These are phyloP conservation scores for Berghia stephanieae DNA, from an alignment of 1,140 invertebrate species.

Conservation along the genomic window DNA sequence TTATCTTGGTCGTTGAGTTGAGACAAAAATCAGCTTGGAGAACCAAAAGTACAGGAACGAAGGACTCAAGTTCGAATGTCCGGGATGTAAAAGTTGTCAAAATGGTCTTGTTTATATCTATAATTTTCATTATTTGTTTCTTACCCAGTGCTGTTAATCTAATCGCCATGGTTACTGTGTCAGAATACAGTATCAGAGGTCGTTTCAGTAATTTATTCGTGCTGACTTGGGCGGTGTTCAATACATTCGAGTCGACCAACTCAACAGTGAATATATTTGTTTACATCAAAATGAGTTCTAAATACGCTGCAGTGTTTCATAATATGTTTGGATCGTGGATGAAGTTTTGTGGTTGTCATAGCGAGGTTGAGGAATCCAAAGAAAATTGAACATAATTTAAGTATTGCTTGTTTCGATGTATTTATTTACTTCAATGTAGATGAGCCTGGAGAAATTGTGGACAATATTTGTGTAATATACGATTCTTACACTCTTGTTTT, in stretches of 20 bases:
- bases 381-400: neutral
- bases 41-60: neutral
- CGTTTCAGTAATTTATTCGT: no score
- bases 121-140: slow-evolving; percentile 20
- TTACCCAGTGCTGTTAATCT: slow-evolving; percentile 21
- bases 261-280: slow-evolving; percentile 5
- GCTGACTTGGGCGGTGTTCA: slow-evolving; percentile 5
- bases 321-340: neutral
- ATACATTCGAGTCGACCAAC: slow-evolving; percentile 1
- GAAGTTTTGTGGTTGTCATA: neutral
- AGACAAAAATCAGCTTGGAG: slow-evolving; percentile 17
- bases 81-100: slow-evolving; percentile 16
- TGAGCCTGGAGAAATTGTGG: neutral
- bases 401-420: neutral
- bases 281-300: slow-evolving; percentile 22
- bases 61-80: neutral
- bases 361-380: neutral
- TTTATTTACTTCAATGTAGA: neutral
- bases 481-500: neutral
- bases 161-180: slow-evolving; percentile 4
- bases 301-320: neutral
- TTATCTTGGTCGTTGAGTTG: neutral
- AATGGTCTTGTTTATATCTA: slow-evolving; percentile 5
- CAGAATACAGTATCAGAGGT: slow-evolving; percentile 24
- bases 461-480: neutral